Percentiles rank a stretch among this genome's conserved stretches.
Evolutionary conservation across 1,140 invertebrate genomes (phyloP).

Genomic region (Nephila pilipes): DNA sequence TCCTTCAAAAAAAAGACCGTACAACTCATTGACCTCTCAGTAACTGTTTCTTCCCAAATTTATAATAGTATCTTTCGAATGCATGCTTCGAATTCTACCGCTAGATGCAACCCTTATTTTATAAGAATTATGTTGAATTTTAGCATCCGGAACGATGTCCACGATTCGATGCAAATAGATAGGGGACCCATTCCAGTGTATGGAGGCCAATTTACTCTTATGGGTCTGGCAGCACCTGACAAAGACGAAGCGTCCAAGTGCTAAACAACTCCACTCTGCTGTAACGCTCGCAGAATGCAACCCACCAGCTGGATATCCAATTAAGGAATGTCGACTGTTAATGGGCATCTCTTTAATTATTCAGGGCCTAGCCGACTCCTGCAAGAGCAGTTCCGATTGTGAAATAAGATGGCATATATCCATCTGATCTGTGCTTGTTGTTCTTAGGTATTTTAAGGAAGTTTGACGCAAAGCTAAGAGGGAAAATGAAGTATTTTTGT

Average conservation of each 20-base stretch:
- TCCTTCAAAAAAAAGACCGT: too few relatives aligned
- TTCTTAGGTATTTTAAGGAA: too few relatives aligned
- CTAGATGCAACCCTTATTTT: neutral
- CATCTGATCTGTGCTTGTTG: too few relatives aligned
- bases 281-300: neutral
- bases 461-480: too few relatives aligned
- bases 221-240: neutral
- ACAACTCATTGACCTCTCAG: too few relatives aligned
- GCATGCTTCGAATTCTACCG: neutral
- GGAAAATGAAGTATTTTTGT: too few relatives aligned
- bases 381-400: neutral
- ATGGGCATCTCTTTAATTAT: conserved; percentile 11
- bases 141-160: neutral
- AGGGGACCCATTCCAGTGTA: neutral
- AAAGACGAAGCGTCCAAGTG: neutral
- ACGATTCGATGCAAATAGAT: neutral
- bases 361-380: neutral
- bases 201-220: neutral
- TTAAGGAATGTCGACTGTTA: conserved; percentile 28
- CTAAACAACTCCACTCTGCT: neutral
- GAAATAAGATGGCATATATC: too few relatives aligned
- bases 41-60: too few relatives aligned
- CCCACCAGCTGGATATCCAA: neutral
- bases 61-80: neutral
- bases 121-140: neutral